Base-by-base conservation (phyloP, 2,113 vertebrate genomes). In the Strix uralensis region DNA sequence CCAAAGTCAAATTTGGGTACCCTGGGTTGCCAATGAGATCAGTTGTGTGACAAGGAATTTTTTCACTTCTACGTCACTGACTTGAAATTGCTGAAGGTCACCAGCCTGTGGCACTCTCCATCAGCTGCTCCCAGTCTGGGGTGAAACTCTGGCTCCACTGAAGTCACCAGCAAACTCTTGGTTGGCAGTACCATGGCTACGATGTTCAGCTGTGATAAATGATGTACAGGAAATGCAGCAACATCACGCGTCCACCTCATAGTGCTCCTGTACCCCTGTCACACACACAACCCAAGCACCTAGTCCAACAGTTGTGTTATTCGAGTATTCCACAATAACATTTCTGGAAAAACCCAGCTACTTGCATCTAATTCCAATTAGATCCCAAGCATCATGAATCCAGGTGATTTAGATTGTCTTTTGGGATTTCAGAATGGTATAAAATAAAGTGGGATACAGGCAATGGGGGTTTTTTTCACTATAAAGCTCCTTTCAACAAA, bases 161-260 rank as follows among this genome's bases (percentile, higher is more conserved):
- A 69, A 19, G 81, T 16, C 62, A 46, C 17, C 0, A 0, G 22
- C 46, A 61, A 54, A 36, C 12, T 34, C 55, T 63, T 42, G 67
- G 13, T 15, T 88, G 86, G 58, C 38, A 84, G 95, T 30, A 3
- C n/a, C 1, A 0, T 1, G 34, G 7, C 15, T 34, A 10, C 0
- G 14, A 11, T 7, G 10, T 36, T 58, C n/a, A 23, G 15, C 9
- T 13, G 51, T 21, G 38, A 6, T 5, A 6, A n/a, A 40, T 14
- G 71, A 58, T 2, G 10, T 3, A 8, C 40, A 29, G 62, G 66
- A 58, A 25, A 13, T 0, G 5, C 84, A 51, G 42, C 0, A 1
- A 17, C 38, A 11, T 5, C 77, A 13, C 0, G 0, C 52, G 13
- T 13, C 8, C 42, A 7, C 4, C 44, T 34, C 32, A 3, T 1